Evolutionary conservation across 2,888 invertebrate genomes (phyloP), one percentile per base, ranked within the genome.

Genomic region (Rhabditophanes sp.): DNA sequence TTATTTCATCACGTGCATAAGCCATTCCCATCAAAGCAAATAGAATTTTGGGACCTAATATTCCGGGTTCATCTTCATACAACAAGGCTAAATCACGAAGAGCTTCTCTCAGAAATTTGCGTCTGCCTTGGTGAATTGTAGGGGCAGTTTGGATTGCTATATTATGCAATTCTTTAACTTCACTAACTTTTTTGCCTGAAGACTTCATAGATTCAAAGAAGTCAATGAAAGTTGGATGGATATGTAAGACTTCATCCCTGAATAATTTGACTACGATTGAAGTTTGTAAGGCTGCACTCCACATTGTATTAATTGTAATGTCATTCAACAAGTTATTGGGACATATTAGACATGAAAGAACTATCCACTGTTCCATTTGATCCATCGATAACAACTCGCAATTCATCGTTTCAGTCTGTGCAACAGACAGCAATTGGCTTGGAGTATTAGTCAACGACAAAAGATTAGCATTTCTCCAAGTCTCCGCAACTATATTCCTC

Each of bases 371-470:
- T 65, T 99, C 96, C 74, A 99, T 78, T 23, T 77, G 75, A 64
- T 99, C 93, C 39, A 93, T 69, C 1, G 93, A 88, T 30, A 99
- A 70, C 67, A 82, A 93, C 72, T 99, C 96, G 68, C 90, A 93
- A 2, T 90, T 88, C 42, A 71, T 71, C 15, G 81, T 82, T 53
- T 88, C 88, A 0, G 87, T 85, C 53, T 82, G 79, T 0, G 87
- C 80, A 3, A 90, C 87, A 67, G 85, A 88, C 14, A 93, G 70
- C 33, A 99, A 75, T 60, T 83, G 80, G n/a, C 80, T 77, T 1
- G 96, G 88, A 67, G 84, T 87, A 18, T 85, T 82, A 2, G 90
- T 81, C 25, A 96, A 72, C 60, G 88, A 90, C 7, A 72, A 61
- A 33, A 64, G 46, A 15, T 54, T 44, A 65, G 84, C 82, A n/a